These are phyloP conservation scores for Tenthredo distinguenda DNA, from an alignment of 2,888 invertebrate genomes.

Conservation along the genomic window DNA sequence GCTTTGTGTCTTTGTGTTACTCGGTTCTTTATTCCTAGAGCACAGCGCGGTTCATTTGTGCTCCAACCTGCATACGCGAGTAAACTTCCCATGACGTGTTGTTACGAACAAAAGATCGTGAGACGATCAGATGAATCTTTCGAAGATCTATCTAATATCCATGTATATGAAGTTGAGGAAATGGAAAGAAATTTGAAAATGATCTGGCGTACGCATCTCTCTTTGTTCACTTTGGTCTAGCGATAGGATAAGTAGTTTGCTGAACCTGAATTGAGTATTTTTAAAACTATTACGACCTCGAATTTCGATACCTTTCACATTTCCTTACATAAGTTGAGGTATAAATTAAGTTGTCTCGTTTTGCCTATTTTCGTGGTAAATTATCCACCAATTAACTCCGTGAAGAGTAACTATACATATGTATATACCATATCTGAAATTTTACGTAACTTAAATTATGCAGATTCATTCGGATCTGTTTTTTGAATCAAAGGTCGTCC, in stretches of 20 bases:
- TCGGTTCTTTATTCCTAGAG: conserved; percentile 19
- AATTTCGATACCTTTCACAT: background rate
- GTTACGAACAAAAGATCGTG: background rate
- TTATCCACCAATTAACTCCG: background rate
- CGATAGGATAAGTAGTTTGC: background rate
- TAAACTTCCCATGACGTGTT: conserved; percentile 22
- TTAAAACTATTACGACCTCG: background rate
- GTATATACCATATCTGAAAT: background rate
- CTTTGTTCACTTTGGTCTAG: background rate
- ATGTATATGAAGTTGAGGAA: background rate
- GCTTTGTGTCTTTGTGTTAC: conserved; percentile 15
- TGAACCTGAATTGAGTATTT: background rate
- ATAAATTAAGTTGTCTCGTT: background rate
- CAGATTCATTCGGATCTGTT: background rate
- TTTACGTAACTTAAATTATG: background rate
- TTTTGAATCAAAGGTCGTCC: background rate
- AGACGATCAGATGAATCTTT: background rate
- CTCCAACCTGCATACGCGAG: background rate
- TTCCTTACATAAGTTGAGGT: background rate
- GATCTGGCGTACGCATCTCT: background rate
- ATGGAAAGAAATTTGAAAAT: background rate
- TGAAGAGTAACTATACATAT: background rate
- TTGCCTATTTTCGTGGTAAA: background rate
- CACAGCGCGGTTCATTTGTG: background rate
- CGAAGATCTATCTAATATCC: background rate